Base-by-base conservation (phyloP, 2,888 invertebrate species). In the Syritta pipiens region DNA sequence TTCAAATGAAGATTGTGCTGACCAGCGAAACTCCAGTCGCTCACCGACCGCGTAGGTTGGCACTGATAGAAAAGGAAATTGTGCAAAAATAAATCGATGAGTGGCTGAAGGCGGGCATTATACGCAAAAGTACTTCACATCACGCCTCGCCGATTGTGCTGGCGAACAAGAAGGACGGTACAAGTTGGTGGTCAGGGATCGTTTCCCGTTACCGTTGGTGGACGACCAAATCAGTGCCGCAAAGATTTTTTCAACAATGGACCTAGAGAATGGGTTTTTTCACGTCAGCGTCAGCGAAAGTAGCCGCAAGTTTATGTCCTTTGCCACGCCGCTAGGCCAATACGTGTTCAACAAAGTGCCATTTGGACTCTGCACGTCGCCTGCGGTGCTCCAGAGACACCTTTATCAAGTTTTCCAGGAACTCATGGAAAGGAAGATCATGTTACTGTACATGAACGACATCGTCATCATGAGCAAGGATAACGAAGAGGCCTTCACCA, bases 311-410 rank as follows among this genome's bases (percentile, higher is more conserved):
- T 46, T 12, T 22, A 46, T 22, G 19, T 51, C 51, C 14, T 51
- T 51, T 24, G 51, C 35, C 30, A 51, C 22, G n/a, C 30, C 30
- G 30, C 30, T 7, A 28, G 28, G n/a, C n/a, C n/a, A n/a, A n/a
- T n/a, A n/a, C n/a, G n/a, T n/a, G n/a, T 24, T 46, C 12, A 26
- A 46, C 46, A 46, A 46, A 46, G 24, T 22, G 10, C 46, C 24
- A 46, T 24, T 24, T 26, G 46, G 10, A 46, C 12, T 46, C 46
- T 26, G 46, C 19, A 46, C 24, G 5, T 46, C 46, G 46, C 46
- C 46, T 24, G 14, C 24, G 46, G 46, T 46, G 46, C 10, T 46
- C 46, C 46, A 46, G 19, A 46, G 26, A 24, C 46, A 46, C n/a
- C 12, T 46, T 24, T 46, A 24, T 32, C 32, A 4, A 32, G 32